Evolutionary conservation across 2,797 vertebrate genomes (phyloP), one percentile per base, ranked within the genome.

Genomic region (Anas bahamensis): DNA sequence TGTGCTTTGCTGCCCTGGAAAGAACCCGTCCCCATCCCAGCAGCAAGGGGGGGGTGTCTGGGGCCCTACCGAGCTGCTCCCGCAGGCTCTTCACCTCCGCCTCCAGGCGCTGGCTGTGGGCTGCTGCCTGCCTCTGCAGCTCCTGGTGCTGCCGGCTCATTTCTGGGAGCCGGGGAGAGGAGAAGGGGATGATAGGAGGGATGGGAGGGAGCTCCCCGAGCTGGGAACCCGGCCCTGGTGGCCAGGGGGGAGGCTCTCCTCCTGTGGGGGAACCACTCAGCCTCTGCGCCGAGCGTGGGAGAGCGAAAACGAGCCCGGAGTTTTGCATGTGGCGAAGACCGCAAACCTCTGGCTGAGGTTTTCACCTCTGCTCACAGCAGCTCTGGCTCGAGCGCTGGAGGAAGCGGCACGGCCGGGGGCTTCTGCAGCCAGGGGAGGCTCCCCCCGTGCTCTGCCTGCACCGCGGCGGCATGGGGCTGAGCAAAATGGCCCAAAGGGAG

Each of bases 141-240:
- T 95, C 96, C 89, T 86, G 96, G 61, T 96, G 96, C 91, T 97
- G 98, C 42, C 59, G 74, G 57, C 92, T 98, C 94, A 98, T 97
- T 92, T 98, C 98, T 98, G 86, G 53, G 69, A 59, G 17, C 7
- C 50, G 59, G 50, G 8, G 13, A 21, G 23, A 14, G 42, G 23
- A 56, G 33, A 52, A 52, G 8, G 28, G 53, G 10, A 53, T 16
- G 39, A 2, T 0, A 37, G 56, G 28, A 52, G 39, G 44, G 28
- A 59, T 17, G 42, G 83, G 23, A 8, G 21, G 15, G 41, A 7
- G 3, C 18, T 55, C 37, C 46, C 35, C 59, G 14, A 28, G 52
- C 52, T 64, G 4, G 2, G 56, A 59, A 53, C 31, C n/a, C 86
- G 44, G 42, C 26, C 63, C 21, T 70, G 46, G 23, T 33, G 55